Conservation (phyloP, 2,888 invertebrate genomes). For the Macropis europaea region DNA sequence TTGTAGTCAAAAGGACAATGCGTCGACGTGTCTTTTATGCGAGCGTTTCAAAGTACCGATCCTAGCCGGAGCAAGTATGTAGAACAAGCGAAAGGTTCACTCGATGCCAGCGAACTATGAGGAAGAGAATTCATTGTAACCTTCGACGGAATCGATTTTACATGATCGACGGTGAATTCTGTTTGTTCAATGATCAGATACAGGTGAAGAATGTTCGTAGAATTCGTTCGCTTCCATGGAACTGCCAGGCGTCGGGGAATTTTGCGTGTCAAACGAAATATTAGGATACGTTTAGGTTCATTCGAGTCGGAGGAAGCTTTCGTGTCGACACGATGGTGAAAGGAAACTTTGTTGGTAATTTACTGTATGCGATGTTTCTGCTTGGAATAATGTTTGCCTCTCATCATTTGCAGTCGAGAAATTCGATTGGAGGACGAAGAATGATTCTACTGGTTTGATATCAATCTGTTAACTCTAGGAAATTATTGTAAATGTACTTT, state of each 20-base stretch:
- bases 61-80: neutral
- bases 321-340: neutral
- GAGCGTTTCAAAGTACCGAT: neutral
- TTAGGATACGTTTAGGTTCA: neutral
- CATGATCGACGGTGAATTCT: neutral
- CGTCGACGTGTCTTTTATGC: neutral
- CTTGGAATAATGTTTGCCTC: conserved; percentile 4
- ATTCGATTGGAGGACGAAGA: neutral
- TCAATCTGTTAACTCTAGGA: too few species aligned
- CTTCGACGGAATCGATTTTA: conserved; percentile 11
- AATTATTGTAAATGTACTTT: too few species aligned
- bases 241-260: neutral
- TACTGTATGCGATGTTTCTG: neutral
- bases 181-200: neutral
- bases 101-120: neutral
- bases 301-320: neutral
- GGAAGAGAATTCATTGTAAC: neutral
- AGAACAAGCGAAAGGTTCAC: neutral
- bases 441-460: too few species aligned
- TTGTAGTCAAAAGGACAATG: conserved; percentile 19
- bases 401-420: neutral
- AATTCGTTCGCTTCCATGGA: neutral
- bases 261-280: neutral
- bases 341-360: neutral
- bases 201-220: too few species aligned